Base-by-base conservation (phyloP, 2,888 invertebrate genomes). In the Tortricodes alternella region DNA sequence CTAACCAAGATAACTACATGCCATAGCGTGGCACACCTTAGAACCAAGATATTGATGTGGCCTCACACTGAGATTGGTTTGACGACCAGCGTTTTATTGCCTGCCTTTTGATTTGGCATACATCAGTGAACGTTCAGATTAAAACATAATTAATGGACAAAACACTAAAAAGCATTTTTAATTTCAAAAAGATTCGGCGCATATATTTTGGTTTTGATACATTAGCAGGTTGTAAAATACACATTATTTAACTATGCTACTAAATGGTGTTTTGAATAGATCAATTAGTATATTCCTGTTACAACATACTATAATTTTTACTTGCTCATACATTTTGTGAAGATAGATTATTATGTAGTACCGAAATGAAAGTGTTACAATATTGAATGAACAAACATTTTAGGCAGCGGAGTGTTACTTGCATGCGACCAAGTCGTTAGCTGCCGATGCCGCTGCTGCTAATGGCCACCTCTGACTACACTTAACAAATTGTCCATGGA, bases 341-440 rank as follows among this genome's bases (percentile, higher is more conserved):
- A 21, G 4, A 39, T 7, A 39, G 7, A 9, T n/a, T n/a, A n/a
- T n/a, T n/a, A n/a, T n/a, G 2, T 8, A 27, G 16, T 16, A 0
- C 11, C 18, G 11, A 16, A 13, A 29, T 6, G 16, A 41, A 44
- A 11, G 11, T 18, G 27, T 55, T 53, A 53, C 53, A 58, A 62
- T 61, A 70, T 73, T 65, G 67, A 70, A 73, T 73, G 72, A 74
- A 73, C 74, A 73, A 76, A 76, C 70, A 74, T 76, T 71, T 64
- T 63, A 68, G 67, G 19, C 44, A 29, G 67, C 65, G 67, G 60
- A 58, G 67, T 39, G 18, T 63, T 55, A 57, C 61, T 75, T 58
- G 81, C 87, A 87, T 87, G 86, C 85, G 69, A 86, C 73, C 62
- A 59, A 61, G 78, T 85, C 86, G 76, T 87, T 87, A 87, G 74